Evolutionary conservation across 2,113 vertebrate genomes (phyloP), one percentile per base, ranked within the genome.

Genomic region (Bufo bufo): DNA sequence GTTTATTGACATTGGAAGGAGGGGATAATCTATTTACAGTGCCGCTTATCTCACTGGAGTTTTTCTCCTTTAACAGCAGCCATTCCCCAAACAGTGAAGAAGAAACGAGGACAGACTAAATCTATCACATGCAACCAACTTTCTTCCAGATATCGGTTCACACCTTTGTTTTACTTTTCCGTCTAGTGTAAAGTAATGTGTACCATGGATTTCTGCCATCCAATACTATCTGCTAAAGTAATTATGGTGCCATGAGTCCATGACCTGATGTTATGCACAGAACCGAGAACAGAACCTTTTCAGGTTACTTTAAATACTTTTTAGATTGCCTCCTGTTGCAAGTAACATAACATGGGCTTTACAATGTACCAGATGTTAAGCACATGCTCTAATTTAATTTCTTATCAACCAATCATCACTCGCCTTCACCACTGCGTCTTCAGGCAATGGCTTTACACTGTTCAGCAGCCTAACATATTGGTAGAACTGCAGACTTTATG

Each of bases 331-430:
- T 1, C 23, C 4, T 78, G 77, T 78, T 78, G 19, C 19, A 78
- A 23, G 16, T 78, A n/a, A 52, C 54, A 12, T 78, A 78, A 78
- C 54, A 52, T 56, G 13, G 50, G 50, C 8, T 12, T 54, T 54
- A 78, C 49, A 78, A 78, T n/a, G 23, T 52, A 54, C 77, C 77
- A 78, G 77, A 54, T 78, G 77, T 78, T 78, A 49, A 54, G 16
- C 4, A 78, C 50, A 78, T 50, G 8, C 10, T 23, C 20, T 54
- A 56, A 54, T 78, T 20, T 78, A 20, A 78, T 78, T 78, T 56
- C 6, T 10, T 49, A 9, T 20, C 19, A 77, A 77, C 45, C 74
- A 50, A 20, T 77, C 74, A n/a, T 4, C 8, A 0, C 47, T 77
- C 47, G 4, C 45, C 9, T 50, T 54, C 23, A 78, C 77, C 20